Conservation (phyloP, 2,888 invertebrate genomes). For the Phalangium opilio region DNA sequence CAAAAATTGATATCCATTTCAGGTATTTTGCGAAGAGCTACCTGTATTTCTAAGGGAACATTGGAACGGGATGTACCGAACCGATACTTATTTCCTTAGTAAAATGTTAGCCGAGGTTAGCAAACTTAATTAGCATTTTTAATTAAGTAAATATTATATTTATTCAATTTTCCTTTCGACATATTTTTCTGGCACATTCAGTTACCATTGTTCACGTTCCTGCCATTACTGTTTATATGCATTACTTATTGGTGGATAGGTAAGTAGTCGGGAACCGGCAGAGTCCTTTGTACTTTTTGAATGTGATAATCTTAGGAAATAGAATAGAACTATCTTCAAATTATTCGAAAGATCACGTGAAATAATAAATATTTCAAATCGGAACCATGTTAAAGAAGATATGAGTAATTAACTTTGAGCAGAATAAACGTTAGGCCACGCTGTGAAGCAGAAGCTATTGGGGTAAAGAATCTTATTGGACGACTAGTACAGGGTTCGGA, state of each 20-base stretch:
- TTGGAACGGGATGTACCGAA: conserved; percentile 74
- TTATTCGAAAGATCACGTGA: too few relatives aligned
- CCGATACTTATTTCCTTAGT: conserved; percentile 76
- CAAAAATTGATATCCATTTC: conserved; percentile 8
- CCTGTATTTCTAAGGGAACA: conserved; percentile 80
- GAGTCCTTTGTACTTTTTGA: too few relatives aligned
- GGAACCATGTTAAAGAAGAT: too few relatives aligned
- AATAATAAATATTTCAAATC: too few relatives aligned
- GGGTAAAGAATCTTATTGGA: too few relatives aligned
- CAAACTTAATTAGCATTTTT: not conserved
- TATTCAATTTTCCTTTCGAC: not conserved
- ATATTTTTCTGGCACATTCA: conserved; percentile 19
- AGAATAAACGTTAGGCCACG: too few relatives aligned
- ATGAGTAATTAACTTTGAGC: too few relatives aligned
- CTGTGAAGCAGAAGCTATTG: too few relatives aligned
- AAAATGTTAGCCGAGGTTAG: conserved; percentile 66
- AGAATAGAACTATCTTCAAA: too few relatives aligned
- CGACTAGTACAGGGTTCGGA: too few relatives aligned
- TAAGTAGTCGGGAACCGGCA: conserved; percentile 1
- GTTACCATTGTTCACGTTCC: conserved; percentile 62
- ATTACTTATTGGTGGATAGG: conserved; percentile 83
- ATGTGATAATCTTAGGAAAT: too few relatives aligned
- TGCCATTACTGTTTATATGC: conserved; percentile 64
- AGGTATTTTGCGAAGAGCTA: conserved; percentile 79
- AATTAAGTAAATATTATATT: too few relatives aligned